phyloP scores from a whole-genome alignment of 2,113 vertebrate species.

The Myiopsitta monachus region DNA sequence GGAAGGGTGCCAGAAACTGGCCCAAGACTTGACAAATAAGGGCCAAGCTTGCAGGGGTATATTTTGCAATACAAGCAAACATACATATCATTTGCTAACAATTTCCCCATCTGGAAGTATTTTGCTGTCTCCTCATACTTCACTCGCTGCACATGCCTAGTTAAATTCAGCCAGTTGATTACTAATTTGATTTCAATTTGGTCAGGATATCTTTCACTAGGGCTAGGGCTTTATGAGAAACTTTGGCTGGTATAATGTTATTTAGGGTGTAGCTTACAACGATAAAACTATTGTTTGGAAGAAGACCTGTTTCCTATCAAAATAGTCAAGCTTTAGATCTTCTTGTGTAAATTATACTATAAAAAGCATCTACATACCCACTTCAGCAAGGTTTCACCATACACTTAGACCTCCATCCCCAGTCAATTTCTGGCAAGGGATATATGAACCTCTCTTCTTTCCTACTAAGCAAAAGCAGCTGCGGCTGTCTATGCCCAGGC shows the following conservation, averaged over 20 bases:
- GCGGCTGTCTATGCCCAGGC: neutral
- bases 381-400: conserved; percentile 9
- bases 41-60: neutral
- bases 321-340: neutral
- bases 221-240: neutral
- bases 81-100: neutral
- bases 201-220: neutral
- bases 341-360: neutral
- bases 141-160: neutral
- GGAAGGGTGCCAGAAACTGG: neutral
- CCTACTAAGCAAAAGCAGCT: conserved; percentile 42
- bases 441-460: neutral
- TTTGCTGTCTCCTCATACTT: conserved; percentile 21
- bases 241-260: neutral
- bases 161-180: conserved; percentile 15
- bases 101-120: conserved; percentile 26
- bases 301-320: neutral
- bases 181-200: conserved; percentile 32
- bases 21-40: neutral
- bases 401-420: neutral
- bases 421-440: neutral
- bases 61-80: conserved; percentile 1
- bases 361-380: neutral
- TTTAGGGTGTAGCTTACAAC: neutral
- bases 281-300: no score